Evolutionary conservation across 2,888 invertebrate species (phyloP), one percentile per base, ranked within the genome.

Genomic region (Amblyjoppa proteus): DNA sequence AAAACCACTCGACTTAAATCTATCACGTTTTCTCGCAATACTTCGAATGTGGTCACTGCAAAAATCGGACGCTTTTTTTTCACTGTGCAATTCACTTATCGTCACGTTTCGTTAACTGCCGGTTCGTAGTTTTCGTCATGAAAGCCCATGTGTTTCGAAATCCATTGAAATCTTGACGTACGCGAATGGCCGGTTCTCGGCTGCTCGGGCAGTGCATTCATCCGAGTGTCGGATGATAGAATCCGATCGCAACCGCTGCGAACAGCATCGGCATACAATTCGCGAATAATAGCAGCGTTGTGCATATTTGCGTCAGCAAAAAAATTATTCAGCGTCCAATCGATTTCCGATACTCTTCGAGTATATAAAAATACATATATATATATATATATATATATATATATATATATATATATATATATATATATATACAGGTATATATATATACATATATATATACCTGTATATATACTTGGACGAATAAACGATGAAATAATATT

Each of bases 91-190:
- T 78, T 74, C 45, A 41, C 70, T 64, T 49, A 68, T 71, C 71
- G 71, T 81, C 73, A 41, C 49, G 45, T 70, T 51, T 83, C 77
- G 56, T 74, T 61, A 34, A 58, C 38, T 53, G 45, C 28, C 41
- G n/a, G 25, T 53, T 61, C 64, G 64, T 53, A 58, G 70, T 69
- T 75, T 58, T 45, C 56, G 20, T 16, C 38, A 66, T 51, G 58
- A 76, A 77, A 64, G 28, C 53, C 64, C 51, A 2, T 61, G 61
- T 77, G 68, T 73, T 68, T 81, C 76, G 61, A 73, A 79, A 81
- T 74, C 80, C 61, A 77, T 77, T 81, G 71, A 73, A 78, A 76
- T 81, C 77, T 81, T 78, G 64, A 68, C 84, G 49, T 74, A 66
- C 45, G 73, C 49, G 73, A 61, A 77, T 74, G 41, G 68, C 69